Evolutionary conservation across 2,797 vertebrate genomes (phyloP), one percentile per base, ranked within the genome.

Genomic region (Rhynchotus rufescens): DNA sequence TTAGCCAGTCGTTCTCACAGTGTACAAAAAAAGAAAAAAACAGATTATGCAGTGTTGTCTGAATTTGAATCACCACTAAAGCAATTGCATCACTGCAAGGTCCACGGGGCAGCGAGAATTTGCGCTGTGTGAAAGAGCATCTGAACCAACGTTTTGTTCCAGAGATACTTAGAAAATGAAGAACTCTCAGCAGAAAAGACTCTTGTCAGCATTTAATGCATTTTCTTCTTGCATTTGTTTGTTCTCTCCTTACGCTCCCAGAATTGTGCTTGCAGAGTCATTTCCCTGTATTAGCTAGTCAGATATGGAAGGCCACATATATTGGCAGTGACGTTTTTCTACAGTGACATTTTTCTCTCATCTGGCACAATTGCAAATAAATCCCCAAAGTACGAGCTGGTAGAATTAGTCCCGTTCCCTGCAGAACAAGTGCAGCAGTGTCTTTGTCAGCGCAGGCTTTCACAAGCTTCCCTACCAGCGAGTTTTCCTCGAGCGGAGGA

Each of bases 261-360:
- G 2, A 74, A 8, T 44, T 42, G 28, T 42, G 44, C n/a, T 65
- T 57, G 3, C 23, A 8, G 67, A 25, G 65, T 34, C 0, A 0
- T 67, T 84, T 47, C 67, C 40, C 52, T 28, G n/a, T 9, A 68
- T 74, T 14, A 30, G 40, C 45, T 3, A 49, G 45, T 40, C 65
- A 45, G 49, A 21, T 73, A 12, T 1, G 10, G 28, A 77, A 22
- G 49, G 8, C 57, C 84, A 49, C 19, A 15, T 38, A 23, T n/a
- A 15, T 45, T 61, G 65, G 57, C 74, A 69, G 57, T 59, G 84
- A 59, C 30, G 17, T 45, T 88, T 71, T 57, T 34, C 64, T 80
- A 40, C 74, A 69, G 57, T 62, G 86, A 59, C 30, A 17, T 45
- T 88, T 71, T 57, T 34, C 64, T 80, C 51, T 80, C 64, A 15